Conservation (phyloP, 2,113 vertebrate genomes). For the Clupea harengus region DNA sequence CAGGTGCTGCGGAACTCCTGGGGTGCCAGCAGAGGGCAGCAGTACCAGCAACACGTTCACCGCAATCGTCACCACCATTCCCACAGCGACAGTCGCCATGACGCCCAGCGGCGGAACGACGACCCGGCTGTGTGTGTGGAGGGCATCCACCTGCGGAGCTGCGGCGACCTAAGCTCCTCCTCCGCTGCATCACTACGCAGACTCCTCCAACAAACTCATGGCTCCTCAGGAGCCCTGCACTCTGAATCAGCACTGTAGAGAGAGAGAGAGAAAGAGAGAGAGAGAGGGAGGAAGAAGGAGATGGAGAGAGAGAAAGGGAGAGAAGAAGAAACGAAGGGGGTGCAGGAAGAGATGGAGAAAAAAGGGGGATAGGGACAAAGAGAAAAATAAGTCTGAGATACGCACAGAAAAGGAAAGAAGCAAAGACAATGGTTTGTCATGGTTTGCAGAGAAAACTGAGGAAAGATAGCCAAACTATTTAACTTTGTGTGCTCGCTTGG, state of each 20-base stretch:
- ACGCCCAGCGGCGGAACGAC: slow-evolving; percentile 51
- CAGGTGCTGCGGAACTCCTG: slow-evolving; percentile 76
- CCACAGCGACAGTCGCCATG: slow-evolving; percentile 73
- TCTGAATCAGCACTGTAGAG: slow-evolving; percentile 78
- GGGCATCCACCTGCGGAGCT: slow-evolving; percentile 90
- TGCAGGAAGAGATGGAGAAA: neutral
- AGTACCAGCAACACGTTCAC: slow-evolving; percentile 59
- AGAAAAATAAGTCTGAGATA: neutral
- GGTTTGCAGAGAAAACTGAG: too few relatives aligned
- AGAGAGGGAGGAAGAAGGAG: slow-evolving; percentile 33
- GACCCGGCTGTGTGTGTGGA: slow-evolving; percentile 57
- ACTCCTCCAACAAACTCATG: slow-evolving; percentile 76
- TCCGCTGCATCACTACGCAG: slow-evolving; percentile 80
- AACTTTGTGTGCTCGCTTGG: too few relatives aligned
- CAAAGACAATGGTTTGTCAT: neutral
- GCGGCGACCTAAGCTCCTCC: slow-evolving; percentile 87
- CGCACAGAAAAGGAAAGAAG: neutral
- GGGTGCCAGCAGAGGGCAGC: slow-evolving; percentile 60
- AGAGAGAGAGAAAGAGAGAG: neutral
- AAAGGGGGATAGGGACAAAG: slow-evolving; percentile 15
- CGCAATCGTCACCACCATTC: slow-evolving; percentile 71
- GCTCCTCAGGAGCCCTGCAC: slow-evolving; percentile 78
- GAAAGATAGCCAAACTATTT: too few relatives aligned
- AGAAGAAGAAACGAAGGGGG: neutral
- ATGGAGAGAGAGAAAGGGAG: neutral